phyloP scores from a whole-genome alignment of 2,113 vertebrate genomes.

The Varanus salvator region DNA sequence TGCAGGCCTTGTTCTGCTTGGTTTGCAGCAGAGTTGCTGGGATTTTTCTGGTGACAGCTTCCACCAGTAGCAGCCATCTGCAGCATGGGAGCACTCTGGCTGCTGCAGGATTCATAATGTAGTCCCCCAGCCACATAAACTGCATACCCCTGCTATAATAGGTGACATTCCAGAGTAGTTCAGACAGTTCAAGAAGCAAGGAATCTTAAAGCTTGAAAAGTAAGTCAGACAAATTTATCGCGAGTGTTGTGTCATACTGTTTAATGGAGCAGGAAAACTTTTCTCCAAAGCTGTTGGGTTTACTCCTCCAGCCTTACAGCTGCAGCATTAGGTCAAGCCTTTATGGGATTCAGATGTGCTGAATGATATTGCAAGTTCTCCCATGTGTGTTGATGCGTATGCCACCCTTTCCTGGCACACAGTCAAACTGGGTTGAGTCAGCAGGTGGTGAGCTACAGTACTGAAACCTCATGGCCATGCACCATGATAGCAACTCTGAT shows the following conservation, averaged over 20 bases:
- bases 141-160: neutral
- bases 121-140: neutral
- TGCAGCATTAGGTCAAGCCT: neutral
- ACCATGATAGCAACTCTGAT: neutral
- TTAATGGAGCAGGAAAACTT: too few relatives aligned
- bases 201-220: neutral
- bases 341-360: neutral
- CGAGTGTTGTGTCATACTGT: neutral
- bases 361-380: neutral
- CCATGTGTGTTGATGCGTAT: too few relatives aligned
- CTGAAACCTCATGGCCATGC: neutral
- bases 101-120: too few relatives aligned
- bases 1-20: too few relatives aligned
- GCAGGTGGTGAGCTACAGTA: neutral
- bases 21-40: too few relatives aligned
- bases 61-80: too few relatives aligned
- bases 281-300: neutral
- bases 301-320: too few relatives aligned
- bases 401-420: neutral
- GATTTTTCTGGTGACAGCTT: neutral
- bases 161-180: too few relatives aligned
- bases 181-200: neutral
- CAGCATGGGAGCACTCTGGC: too few relatives aligned
- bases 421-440: neutral
- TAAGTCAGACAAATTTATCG: neutral